Conservation (phyloP, 2,113 vertebrate genomes). For the Turnix velox region DNA sequence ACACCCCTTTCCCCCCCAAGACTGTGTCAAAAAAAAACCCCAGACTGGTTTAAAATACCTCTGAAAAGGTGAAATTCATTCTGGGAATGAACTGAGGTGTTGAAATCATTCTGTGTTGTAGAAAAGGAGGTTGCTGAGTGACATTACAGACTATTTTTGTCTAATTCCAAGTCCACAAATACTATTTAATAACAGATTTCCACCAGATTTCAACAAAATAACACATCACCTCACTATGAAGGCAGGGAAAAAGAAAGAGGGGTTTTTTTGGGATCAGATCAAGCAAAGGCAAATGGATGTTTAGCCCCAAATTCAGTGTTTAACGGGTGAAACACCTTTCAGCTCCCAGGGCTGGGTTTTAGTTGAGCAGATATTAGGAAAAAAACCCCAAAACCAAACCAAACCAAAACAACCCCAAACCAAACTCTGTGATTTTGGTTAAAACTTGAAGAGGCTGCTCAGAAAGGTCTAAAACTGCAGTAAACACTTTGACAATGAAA, state of each 20-base stretch:
- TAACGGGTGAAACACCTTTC: background rate
- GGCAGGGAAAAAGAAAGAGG: background rate
- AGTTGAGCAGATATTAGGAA: background rate
- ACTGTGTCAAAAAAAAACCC: too few relatives aligned
- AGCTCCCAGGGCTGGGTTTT: background rate
- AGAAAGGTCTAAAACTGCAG: background rate
- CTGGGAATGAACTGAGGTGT: background rate
- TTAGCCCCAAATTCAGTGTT: background rate
- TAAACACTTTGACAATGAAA: background rate
- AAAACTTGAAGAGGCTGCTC: background rate
- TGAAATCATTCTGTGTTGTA: background rate
- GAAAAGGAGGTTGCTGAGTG: background rate
- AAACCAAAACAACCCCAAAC: too few relatives aligned
- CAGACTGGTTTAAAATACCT: background rate
- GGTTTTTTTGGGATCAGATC: background rate
- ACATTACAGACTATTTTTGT: background rate
- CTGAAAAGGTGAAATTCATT: background rate
- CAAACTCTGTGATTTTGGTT: background rate
- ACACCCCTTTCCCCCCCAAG: background rate
- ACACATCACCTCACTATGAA: fast-evolving
- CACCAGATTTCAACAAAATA: background rate
- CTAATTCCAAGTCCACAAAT: background rate
- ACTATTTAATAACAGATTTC: background rate
- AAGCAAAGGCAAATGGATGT: background rate
- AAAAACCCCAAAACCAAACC: too few relatives aligned